These are phyloP conservation scores for Tenthredo mesomela DNA, from an alignment of 2,888 invertebrate genomes.

Conservation along the genomic window DNA sequence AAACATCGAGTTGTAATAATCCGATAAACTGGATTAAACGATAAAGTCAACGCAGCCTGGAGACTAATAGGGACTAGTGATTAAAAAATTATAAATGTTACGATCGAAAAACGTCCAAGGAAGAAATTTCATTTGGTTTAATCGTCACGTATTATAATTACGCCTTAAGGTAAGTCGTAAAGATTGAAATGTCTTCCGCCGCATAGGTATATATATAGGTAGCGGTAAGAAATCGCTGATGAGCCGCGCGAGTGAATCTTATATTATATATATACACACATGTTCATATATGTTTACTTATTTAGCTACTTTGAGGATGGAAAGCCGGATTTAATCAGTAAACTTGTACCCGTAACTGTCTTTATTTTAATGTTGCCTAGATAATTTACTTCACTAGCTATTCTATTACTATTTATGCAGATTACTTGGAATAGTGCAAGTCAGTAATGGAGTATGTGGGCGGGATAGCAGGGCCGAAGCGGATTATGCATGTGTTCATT, in stretches of 20 bases:
- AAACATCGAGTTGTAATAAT: slow-evolving; percentile 10
- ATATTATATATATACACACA: slow-evolving; percentile 1
- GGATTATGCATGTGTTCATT: slow-evolving; percentile 66
- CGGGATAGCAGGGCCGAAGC: slow-evolving; percentile 60
- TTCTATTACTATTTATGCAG: slow-evolving; percentile 66
- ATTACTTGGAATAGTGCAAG: slow-evolving; percentile 57
- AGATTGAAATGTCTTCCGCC: slow-evolving; percentile 35
- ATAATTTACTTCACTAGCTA: slow-evolving; percentile 48
- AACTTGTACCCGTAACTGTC: slow-evolving; percentile 20
- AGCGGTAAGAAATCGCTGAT: background rate
- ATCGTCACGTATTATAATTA: slow-evolving; percentile 48
- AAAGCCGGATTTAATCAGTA: slow-evolving; percentile 38
- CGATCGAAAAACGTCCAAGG: slow-evolving; percentile 11
- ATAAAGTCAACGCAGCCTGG: slow-evolving; percentile 30
- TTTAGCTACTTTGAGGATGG: slow-evolving; percentile 8
- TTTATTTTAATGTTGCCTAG: slow-evolving; percentile 28
- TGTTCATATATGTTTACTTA: slow-evolving; percentile 18
- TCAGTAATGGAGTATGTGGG: slow-evolving; percentile 48
- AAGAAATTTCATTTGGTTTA: slow-evolving; percentile 47
- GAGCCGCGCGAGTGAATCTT: background rate
- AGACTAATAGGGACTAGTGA: slow-evolving; percentile 21
- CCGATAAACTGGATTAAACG: slow-evolving; percentile 40
- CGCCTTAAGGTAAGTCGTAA: slow-evolving; percentile 41
- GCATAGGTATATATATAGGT: background rate
- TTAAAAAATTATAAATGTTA: slow-evolving; percentile 31